These are phyloP conservation scores for Limnephilus marmoratus DNA, from an alignment of 2,888 invertebrate genomes.

Conservation along the genomic window DNA sequence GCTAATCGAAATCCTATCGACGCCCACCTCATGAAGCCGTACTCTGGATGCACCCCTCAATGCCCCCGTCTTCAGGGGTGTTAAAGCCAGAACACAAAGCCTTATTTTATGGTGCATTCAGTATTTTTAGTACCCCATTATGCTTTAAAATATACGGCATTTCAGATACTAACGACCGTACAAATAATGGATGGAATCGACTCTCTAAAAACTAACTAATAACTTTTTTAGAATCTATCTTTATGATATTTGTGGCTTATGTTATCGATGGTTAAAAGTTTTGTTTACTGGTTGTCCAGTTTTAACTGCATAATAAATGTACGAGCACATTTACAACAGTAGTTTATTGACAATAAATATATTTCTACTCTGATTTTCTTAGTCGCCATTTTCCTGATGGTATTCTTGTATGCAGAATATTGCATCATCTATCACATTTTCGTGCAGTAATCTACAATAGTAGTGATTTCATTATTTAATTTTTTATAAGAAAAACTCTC, in stretches of 20 bases:
- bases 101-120: neutral
- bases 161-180: neutral
- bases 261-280: neutral
- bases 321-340: neutral
- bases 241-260: neutral
- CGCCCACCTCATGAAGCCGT: neutral
- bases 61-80: neutral
- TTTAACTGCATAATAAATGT: neutral
- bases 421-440: too few relatives aligned
- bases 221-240: neutral
- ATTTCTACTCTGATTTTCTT: neutral
- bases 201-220: neutral
- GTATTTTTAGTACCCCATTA: neutral
- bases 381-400: too few relatives aligned
- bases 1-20: neutral
- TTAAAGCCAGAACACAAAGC: neutral
- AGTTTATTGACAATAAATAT: neutral
- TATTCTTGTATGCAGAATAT: too few relatives aligned
- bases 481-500: too few relatives aligned
- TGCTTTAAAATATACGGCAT: neutral
- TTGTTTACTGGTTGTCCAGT: neutral
- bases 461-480: too few relatives aligned
- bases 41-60: neutral
- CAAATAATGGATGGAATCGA: neutral
- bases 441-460: too few relatives aligned